Conservation (phyloP, 2,888 invertebrate species). For the Hemaris fuciformis region DNA sequence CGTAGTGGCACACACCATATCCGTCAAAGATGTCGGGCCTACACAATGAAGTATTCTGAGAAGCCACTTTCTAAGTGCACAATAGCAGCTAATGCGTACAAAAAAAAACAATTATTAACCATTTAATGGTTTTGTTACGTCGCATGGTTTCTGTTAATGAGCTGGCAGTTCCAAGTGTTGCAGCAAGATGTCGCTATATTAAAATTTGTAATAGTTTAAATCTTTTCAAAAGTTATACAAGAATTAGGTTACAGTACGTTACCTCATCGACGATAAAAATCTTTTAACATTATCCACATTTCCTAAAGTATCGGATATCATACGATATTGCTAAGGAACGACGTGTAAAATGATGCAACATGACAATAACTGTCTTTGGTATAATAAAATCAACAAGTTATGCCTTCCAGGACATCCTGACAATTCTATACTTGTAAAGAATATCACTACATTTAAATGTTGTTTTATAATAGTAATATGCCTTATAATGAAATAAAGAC, state of each 20-base stretch:
- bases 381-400: conserved; percentile 10
- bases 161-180: neutral
- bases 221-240: no score
- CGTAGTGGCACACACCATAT: conserved; percentile 18
- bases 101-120: conserved; percentile 2
- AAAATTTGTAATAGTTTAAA: neutral
- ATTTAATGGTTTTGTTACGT: neutral
- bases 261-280: neutral
- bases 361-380: neutral
- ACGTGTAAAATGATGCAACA: neutral
- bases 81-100: conserved; percentile 20
- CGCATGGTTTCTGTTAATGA: neutral
- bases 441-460: no score
- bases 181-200: neutral
- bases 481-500: no score
- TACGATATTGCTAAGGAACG: neutral
- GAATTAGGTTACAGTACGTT: neutral
- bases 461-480: no score
- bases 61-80: conserved; percentile 33
- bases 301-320: neutral
- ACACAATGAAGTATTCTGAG: conserved; percentile 25
- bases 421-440: neutral
- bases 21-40: conserved; percentile 11
- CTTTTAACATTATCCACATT: neutral
- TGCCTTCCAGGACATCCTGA: neutral